These are phyloP conservation scores for Threskiornis aethiopicus DNA, from an alignment of 2,797 vertebrate genomes.

Conservation along the genomic window DNA sequence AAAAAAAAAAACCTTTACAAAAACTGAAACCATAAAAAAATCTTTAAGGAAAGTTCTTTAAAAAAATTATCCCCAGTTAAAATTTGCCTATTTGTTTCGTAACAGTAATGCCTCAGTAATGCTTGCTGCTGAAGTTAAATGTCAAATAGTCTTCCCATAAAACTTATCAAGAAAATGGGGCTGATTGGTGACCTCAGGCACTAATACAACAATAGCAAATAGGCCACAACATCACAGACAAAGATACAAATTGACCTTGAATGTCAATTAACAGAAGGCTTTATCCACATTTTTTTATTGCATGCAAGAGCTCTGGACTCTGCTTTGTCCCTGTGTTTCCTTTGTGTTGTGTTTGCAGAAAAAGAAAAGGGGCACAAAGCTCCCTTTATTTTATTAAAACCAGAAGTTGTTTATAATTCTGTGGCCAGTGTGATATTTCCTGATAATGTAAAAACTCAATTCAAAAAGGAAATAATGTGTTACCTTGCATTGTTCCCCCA, in stretches of 20 bases:
- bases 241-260: not conserved
- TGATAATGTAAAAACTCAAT: constrained; percentile 16
- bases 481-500: constrained; percentile 44
- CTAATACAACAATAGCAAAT: not conserved
- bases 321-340: not conserved
- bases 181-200: not conserved
- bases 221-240: not conserved
- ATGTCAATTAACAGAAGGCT: not conserved
- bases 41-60: not conserved
- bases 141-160: not conserved
- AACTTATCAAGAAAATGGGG: not conserved
- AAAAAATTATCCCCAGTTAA: not conserved
- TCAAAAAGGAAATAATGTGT: constrained; percentile 39
- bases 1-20: not conserved
- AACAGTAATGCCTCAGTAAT: not conserved
- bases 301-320: not conserved
- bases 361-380: not conserved
- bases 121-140: not conserved
- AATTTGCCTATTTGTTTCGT: not conserved
- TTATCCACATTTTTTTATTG: not conserved
- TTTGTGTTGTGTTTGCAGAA: not conserved
- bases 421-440: constrained; percentile 1
- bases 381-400: not conserved
- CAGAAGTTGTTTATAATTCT: constrained; percentile 2
- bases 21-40: not conserved